Conservation (phyloP, 1,140 invertebrate species). For the Grapholita molesta region DNA sequence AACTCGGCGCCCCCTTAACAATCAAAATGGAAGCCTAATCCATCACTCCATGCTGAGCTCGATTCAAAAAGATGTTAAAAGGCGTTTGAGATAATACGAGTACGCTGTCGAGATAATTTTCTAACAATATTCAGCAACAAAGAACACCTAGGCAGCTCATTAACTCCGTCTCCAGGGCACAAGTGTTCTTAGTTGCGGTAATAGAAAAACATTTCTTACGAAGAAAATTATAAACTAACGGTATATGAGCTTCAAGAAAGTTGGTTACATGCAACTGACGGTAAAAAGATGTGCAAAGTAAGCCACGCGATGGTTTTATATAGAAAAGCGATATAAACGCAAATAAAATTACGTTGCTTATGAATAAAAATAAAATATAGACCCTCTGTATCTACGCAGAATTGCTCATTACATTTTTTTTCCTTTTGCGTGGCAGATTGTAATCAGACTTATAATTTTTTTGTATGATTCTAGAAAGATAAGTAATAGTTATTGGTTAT, state of each 20-base stretch:
- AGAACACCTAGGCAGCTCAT: neutral
- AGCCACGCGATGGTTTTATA: neutral
- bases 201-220: neutral
- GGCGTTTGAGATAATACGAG: too few species aligned
- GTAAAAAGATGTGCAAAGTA: neutral
- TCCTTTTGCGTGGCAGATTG: too few species aligned
- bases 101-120: neutral
- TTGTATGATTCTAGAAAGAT: too few species aligned
- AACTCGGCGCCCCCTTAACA: too few species aligned
- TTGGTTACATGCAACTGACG: neutral
- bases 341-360: too few species aligned
- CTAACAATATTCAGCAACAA: neutral
- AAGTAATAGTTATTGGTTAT: too few species aligned
- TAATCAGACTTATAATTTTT: too few species aligned
- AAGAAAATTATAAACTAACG: neutral
- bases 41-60: neutral
- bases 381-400: too few species aligned
- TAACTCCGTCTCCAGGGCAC: neutral
- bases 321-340: neutral
- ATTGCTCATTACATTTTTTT: too few species aligned
- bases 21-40: neutral
- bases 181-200: neutral
- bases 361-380: too few species aligned
- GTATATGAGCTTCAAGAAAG: neutral
- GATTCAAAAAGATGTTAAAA: too few species aligned